Base-by-base conservation (phyloP, 2,888 invertebrate genomes). In the Phorcus lineatus region DNA sequence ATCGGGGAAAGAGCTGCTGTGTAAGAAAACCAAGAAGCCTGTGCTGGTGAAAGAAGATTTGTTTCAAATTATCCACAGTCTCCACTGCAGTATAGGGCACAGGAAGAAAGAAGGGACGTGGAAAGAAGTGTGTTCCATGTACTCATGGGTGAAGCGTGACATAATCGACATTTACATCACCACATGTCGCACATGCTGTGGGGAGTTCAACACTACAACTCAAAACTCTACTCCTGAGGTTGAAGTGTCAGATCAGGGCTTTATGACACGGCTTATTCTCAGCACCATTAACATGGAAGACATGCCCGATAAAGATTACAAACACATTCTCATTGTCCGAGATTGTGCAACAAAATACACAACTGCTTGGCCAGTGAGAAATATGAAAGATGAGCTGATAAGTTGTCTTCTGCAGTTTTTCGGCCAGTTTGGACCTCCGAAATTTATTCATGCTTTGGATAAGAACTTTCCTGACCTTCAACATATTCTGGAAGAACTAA, bases 141-240 rank as follows among this genome's bases (percentile, higher is more conserved):
- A 70, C 70, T 31, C 70, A 17, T 70, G 40, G 36, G 70, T 70
- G 17, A 70, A 70, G 36, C 70, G 70, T 2, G 70, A 70, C 19
- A 70, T 70, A 17, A 40, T 70, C 19, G 36, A 70, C n/a, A 70
- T 70, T 19, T 70, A 70, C 70, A 70, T 70, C 40, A 40, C 70
- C 9, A 70, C 70, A n/a, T 70, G 70, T 40, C 28, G 36, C n/a
- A 40, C 40, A 31, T 70, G 70, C 31, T 62, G 62, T 24, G 62
- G 62, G 17, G 62, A 62, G 28, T 36, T 19, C 3, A 31, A n/a
- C 31, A 17, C 36, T 36, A 36, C 36, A 9, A 47, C 47, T 47
- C 47, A 6, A 11, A 47, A 47, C 13, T 47, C 47, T 9, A 47
- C 47, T 47, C 47, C 47, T 13, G 40, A 70, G 28, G 36, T 36